Evolutionary conservation across 2,113 vertebrate genomes (phyloP).

Genomic region (Channa maculata): DNA sequence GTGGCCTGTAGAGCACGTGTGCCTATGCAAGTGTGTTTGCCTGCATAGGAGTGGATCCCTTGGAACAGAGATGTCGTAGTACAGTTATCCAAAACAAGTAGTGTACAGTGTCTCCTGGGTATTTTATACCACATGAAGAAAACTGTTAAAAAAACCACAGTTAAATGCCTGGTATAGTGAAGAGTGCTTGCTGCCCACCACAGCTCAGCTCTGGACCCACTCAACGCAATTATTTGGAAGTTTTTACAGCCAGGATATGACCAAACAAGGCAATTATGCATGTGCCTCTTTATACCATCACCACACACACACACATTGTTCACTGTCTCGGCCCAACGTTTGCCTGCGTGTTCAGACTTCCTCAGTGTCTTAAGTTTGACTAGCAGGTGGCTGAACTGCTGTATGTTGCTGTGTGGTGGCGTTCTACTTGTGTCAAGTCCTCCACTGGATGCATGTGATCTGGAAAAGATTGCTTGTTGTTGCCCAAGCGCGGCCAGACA

Average conservation of each 20-base stretch:
- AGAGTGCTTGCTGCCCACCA: background rate
- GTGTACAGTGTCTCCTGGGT: slow-evolving; percentile 8
- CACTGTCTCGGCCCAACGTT: background rate
- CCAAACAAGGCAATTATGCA: background rate
- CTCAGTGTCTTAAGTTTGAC: background rate
- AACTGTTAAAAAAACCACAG: too few species aligned
- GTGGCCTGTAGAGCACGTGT: background rate
- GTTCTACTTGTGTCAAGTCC: slow-evolving; percentile 37
- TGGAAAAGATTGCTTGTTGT: slow-evolving; percentile 47
- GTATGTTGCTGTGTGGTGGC: slow-evolving; percentile 3
- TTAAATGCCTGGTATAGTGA: too few species aligned
- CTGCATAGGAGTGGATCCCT: slow-evolving; percentile 15
- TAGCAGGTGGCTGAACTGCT: background rate
- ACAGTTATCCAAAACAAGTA: background rate
- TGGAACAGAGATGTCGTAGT: slow-evolving; percentile 11
- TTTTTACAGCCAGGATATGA: slow-evolving; percentile 1
- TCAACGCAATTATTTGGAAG: background rate
- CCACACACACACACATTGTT: background rate
- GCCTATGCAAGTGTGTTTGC: slow-evolving; percentile 3
- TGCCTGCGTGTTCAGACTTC: background rate
- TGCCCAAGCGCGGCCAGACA: slow-evolving; percentile 13
- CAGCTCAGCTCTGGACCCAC: background rate
- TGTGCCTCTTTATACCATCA: background rate
- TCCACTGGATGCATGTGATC: slow-evolving; percentile 31
- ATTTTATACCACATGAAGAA: too few species aligned